Evolutionary conservation across 2,797 vertebrate genomes (phyloP).

Genomic region (Halcyon chelicuti): DNA sequence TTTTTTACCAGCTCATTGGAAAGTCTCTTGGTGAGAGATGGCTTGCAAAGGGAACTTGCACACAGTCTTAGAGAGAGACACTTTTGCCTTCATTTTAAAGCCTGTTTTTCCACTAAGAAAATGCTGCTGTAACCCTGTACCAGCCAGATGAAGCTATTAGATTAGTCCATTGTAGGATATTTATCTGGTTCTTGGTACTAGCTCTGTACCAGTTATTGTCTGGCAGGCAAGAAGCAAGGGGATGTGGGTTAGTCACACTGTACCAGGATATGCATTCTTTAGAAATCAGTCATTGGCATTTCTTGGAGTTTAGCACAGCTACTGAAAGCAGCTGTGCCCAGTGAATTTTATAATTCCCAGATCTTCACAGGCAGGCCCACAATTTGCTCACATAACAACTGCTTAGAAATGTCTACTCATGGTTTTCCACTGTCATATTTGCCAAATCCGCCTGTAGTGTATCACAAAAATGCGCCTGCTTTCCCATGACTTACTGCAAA

Average conservation of each 20-base stretch:
- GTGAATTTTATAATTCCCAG: slow-evolving; percentile 13
- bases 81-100: neutral
- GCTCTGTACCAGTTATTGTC: neutral
- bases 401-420: neutral
- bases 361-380: neutral
- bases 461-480: neutral
- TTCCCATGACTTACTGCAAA: neutral
- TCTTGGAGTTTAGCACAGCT: slow-evolving; percentile 5
- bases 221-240: neutral
- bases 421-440: neutral
- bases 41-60: neutral
- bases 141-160: neutral
- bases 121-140: neutral
- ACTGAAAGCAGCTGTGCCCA: neutral
- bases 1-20: neutral
- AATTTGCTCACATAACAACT: neutral
- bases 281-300: slow-evolving; percentile 17
- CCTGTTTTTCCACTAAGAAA: neutral
- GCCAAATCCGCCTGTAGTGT: neutral
- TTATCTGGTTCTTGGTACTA: neutral
- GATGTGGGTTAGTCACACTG: neutral
- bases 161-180: neutral
- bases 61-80: neutral
- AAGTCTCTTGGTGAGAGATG: neutral
- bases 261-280: accelerated